These are phyloP conservation scores for Orthonyx spaldingii DNA, from an alignment of 2,113 vertebrate genomes.

Conservation along the genomic window DNA sequence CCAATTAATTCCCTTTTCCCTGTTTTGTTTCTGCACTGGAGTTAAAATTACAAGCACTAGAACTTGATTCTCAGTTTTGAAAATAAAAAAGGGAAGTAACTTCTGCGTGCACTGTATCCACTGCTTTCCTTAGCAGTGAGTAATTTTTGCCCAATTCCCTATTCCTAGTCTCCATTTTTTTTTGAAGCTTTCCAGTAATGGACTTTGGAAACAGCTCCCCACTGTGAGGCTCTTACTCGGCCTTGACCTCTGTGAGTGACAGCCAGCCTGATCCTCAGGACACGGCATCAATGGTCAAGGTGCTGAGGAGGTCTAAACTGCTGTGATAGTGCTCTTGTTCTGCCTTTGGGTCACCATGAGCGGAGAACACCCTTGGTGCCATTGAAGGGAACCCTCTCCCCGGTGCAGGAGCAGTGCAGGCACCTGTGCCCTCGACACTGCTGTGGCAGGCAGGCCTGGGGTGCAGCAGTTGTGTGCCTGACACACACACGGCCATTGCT, in stretches of 20 bases:
- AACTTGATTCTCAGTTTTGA: not conserved
- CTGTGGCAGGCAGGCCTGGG: too few species aligned
- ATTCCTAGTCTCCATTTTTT: too few species aligned
- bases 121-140: not conserved
- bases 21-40: not conserved
- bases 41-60: not conserved
- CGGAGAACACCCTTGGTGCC: not conserved
- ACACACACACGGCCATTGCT: too few species aligned
- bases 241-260: not conserved
- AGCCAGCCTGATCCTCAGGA: not conserved
- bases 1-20: not conserved
- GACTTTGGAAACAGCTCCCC: not conserved
- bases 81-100: not conserved
- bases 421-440: fast-evolving
- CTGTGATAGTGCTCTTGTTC: not conserved
- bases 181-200: not conserved
- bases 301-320: not conserved
- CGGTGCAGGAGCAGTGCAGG: not conserved
- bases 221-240: not conserved
- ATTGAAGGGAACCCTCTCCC: too few species aligned
- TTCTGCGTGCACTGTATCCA: fast-evolving
- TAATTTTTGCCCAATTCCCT: not conserved
- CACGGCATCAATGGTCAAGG: fast-evolving
- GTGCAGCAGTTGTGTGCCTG: too few species aligned
- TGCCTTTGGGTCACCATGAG: fast-evolving